Evolutionary conservation across 2,797 vertebrate genomes (phyloP).

Genomic region (Cossypha heuglini): DNA sequence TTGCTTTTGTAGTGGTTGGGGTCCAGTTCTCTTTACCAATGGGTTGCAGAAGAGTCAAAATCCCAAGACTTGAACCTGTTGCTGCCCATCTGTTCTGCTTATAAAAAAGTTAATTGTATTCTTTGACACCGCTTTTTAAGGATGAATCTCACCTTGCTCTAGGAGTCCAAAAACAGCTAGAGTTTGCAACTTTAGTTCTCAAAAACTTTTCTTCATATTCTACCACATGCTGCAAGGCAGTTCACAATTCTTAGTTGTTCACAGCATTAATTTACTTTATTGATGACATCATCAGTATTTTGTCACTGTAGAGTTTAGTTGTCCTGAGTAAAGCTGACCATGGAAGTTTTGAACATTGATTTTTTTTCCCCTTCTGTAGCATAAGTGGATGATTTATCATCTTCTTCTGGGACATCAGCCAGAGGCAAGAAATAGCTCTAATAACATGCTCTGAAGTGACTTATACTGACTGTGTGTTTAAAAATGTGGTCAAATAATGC

Average conservation of each 20-base stretch:
- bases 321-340: conserved; percentile 50
- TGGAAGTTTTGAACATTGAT: conserved; percentile 27
- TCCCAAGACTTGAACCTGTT: not conserved
- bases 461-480: not conserved
- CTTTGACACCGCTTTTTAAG: not conserved
- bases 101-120: not conserved
- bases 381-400: not conserved
- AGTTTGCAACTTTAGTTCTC: not conserved
- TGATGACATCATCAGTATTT: conserved; percentile 28
- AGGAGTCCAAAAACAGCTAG: not conserved
- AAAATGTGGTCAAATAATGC: not conserved
- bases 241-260: not conserved
- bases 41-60: not conserved
- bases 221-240: not conserved
- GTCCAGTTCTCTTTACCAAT: not conserved
- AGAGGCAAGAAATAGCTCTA: not conserved
- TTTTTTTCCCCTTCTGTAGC: not conserved
- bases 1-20: not conserved
- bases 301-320: not conserved
- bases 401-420: not conserved
- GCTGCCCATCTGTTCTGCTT: not conserved
- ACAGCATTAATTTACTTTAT: not conserved
- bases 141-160: not conserved
- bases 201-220: not conserved
- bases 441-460: not conserved